Evolutionary conservation across 2,888 invertebrate species (phyloP).

Genomic region (Agonopterix subpropinquella): DNA sequence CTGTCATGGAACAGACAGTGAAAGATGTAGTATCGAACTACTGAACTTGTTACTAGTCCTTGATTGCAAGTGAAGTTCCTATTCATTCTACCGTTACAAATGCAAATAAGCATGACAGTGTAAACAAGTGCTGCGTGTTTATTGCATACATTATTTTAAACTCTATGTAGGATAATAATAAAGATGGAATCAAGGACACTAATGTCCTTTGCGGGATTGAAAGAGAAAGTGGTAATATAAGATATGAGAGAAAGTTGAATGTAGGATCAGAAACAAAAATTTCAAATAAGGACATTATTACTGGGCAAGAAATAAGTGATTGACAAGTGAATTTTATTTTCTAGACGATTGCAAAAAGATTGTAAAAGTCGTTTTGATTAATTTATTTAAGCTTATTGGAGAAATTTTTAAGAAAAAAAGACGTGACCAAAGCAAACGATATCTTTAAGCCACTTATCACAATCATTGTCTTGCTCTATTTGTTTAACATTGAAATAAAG

Average conservation of each 20-base stretch:
- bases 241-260: no score
- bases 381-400: background rate
- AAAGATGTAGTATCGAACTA: conserved; percentile 6
- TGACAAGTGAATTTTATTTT: no score
- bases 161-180: no score
- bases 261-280: no score
- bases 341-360: background rate
- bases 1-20: conserved; percentile 8
- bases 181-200: no score
- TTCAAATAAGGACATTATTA: no score
- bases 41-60: conserved; percentile 7
- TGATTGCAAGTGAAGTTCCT: conserved; percentile 12
- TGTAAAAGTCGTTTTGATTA: conserved; percentile 8
- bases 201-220: no score
- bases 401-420: conserved; percentile 9
- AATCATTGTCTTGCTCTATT: conserved; percentile 32
- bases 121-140: background rate
- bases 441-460: conserved; percentile 14
- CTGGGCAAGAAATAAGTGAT: no score
- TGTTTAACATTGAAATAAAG: conserved; percentile 30
- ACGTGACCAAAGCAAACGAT: conserved; percentile 14
- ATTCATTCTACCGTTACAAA: conserved; percentile 10
- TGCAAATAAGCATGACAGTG: conserved; percentile 5
- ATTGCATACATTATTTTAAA: no score
- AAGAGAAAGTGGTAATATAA: no score